Evolutionary conservation across 2,888 invertebrate species (phyloP), one percentile per base, ranked within the genome.

Genomic region (Euplexia lucipara): DNA sequence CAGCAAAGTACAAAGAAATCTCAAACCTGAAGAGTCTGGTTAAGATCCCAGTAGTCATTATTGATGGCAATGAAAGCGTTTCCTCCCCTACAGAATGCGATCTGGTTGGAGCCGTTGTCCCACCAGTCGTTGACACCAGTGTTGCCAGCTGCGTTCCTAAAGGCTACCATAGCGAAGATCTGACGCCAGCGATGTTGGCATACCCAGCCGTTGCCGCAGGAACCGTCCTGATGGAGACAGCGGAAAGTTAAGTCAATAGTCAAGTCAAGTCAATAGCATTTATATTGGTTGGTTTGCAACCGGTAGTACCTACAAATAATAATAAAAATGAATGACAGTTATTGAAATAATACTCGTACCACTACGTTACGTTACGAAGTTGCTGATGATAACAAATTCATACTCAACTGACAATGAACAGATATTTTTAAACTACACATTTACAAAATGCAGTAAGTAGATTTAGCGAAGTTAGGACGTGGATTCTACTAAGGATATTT

Each of bases 151-250:
- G 93, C 96, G 81, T 97, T 97, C 66, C 97, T 95, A 88, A 98
- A 98, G 0, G 86, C 95, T 0, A 97, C 97, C 97, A 98, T 98
- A 69, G 96, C 96, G 89, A 93, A 96, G 78, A 98, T 97, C 86
- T 97, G 96, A 1, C 96, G 91, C 98, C 98, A 98, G 1, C 98
- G 95, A 88, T 98, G 97, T 89, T 98, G 98, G 83, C 97, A 98
- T 0, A 97, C 90, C 97, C 97, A 97, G 7, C 97, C 97, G 76
- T 96, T 96, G 1, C 95, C 95, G 83, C 97, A 97, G 0, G 90
- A 78, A 0, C 77, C 80, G 57, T 95, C 95, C 95, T 95, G 8
- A n/a, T 37, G 20, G 7, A 6, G 14, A 35, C n/a, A 67, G 26
- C 5, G 12, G 22, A 1, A 51, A 1, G 1, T 32, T 45, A 26